Evolutionary conservation across 2,797 vertebrate genomes (phyloP), one percentile per base, ranked within the genome.

Genomic region (Halcyon smyrnensis): DNA sequence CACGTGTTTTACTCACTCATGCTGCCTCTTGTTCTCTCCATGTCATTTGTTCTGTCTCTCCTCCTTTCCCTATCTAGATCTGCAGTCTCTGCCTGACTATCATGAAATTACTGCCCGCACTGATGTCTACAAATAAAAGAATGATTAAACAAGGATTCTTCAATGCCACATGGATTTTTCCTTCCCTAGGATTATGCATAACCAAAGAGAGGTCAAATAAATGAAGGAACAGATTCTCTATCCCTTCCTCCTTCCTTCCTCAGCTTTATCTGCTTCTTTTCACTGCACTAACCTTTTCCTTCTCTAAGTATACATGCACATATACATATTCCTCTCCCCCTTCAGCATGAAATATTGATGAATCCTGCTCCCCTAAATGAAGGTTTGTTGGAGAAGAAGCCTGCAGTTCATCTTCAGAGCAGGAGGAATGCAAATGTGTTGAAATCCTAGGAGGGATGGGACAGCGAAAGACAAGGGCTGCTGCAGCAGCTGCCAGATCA

Each of bases 291-390:
- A 85, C 70, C 56, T 88, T 95, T 93, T 84, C 43, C 64, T 89
- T 87, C 62, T 70, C 73, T 41, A 78, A 74, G 51, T 64, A 79
- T 88, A 71, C 79, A 83, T 56, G 81, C 59, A 82, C 36, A 83
- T 63, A 69, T 50, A 68, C 65, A 59, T 64, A 92, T 48, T 62
- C 11, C 39, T 70, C 84, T 51, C 51, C 25, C 68, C 67, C 77
- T 74, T 94, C 95, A 85, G 91, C 50, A 57, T 97, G 92, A 96
- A 97, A 96, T 97, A 96, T 91, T 95, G 95, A 97, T 97, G 93
- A 97, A 95, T 89, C 78, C 84, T 96, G 81, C 93, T 93, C 86
- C 95, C 93, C 85, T 73, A 93, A 95, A 97, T 90, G 62, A 86
- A 77, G 74, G 87, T 56, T 92, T 93, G 84, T 75, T 92, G 84